Percentiles rank a stretch among this genome's conserved stretches.
Evolutionary conservation across 2,797 vertebrate genomes (phyloP).

Genomic region (Rhabdophis nuchalis): DNA sequence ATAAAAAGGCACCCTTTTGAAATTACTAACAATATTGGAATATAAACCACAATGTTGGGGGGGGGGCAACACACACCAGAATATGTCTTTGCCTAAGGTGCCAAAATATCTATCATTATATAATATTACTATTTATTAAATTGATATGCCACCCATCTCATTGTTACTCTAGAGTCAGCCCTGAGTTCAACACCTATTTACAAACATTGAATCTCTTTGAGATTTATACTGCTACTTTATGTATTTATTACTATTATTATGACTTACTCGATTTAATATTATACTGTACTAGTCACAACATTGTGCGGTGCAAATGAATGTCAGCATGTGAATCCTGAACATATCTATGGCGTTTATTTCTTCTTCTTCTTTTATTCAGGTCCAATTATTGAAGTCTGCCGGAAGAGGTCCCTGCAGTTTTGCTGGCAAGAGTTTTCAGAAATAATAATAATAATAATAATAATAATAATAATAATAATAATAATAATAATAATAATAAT

Average conservation of each 20-base stretch:
- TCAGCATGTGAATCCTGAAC: background rate
- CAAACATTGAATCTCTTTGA: background rate
- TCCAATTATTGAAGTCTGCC: background rate
- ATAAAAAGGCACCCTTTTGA: background rate
- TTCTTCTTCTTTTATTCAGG: background rate
- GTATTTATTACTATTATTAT: background rate
- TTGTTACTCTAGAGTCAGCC: background rate
- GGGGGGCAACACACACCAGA: rapidly evolving
- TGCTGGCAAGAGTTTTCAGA: background rate
- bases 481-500: too few relatives aligned
- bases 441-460: too few relatives aligned
- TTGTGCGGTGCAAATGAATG: background rate
- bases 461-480: too few relatives aligned
- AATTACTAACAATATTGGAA: background rate
- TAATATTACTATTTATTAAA: background rate
- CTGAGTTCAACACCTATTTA: background rate
- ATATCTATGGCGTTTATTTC: background rate
- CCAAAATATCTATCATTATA: background rate
- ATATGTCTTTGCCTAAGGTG: background rate
- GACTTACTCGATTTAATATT: background rate
- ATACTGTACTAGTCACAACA: background rate
- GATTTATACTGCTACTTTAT: background rate
- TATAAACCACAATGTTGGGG: background rate
- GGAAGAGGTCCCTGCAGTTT: background rate
- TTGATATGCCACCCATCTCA: background rate